Conservation (phyloP, 2,113 vertebrate species). For the Ramphastos sulfuratus region DNA sequence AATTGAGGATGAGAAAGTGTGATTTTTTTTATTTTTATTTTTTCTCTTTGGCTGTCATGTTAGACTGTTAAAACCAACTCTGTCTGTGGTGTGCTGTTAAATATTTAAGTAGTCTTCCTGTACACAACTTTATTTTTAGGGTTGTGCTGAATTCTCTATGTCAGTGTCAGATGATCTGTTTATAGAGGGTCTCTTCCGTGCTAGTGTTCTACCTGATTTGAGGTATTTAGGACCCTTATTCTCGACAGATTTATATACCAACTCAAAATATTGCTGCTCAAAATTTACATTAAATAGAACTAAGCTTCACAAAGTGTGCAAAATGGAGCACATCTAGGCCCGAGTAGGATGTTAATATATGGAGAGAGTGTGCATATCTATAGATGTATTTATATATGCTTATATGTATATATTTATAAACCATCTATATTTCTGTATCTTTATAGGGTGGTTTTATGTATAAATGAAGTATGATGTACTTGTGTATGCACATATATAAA, state of each 20-base stretch:
- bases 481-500: neutral
- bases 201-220: neutral
- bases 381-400: neutral
- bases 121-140: slow-evolving; percentile 11
- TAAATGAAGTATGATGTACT: neutral
- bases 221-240: neutral
- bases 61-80: neutral
- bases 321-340: neutral
- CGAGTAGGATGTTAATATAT: neutral
- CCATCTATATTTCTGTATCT: neutral
- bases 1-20: neutral
- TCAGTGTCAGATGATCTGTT: neutral
- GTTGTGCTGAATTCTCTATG: neutral
- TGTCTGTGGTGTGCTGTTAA: neutral
- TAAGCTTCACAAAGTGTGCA: neutral
- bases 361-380: neutral
- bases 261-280: neutral
- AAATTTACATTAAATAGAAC: neutral
- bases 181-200: neutral
- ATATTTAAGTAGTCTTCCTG: neutral
- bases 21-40: neutral
- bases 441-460: neutral
- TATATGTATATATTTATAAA: neutral
- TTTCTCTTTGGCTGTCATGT: neutral
- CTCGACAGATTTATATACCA: neutral